These are phyloP conservation scores for Lysandra coridon DNA, from an alignment of 2,888 invertebrate species.

Conservation along the genomic window DNA sequence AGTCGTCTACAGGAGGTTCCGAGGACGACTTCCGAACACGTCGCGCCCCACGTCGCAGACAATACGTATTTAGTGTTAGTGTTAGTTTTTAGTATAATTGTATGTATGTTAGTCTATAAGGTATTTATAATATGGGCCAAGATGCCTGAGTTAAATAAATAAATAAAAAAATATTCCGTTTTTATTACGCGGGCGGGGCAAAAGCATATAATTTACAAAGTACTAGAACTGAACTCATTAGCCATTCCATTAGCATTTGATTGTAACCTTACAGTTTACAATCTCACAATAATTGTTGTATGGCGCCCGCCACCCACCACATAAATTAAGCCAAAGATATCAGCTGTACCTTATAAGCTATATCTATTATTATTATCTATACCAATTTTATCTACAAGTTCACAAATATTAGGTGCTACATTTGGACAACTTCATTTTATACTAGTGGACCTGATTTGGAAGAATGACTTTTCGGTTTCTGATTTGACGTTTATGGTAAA, in stretches of 20 bases:
- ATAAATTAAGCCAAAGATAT: background rate
- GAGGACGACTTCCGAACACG: too few species aligned
- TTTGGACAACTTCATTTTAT: background rate
- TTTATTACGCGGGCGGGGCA: background rate
- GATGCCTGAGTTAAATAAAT: too few species aligned
- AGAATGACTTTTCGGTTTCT: background rate
- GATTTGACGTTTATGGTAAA: background rate
- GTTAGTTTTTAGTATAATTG: too few species aligned
- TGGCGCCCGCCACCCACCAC: constrained; percentile 7
- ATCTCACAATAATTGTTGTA: background rate
- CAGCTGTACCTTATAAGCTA: background rate
- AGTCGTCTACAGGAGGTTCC: too few species aligned
- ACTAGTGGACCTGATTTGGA: background rate
- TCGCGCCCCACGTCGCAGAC: too few species aligned
- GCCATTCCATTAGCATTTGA: background rate
- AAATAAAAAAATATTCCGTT: too few species aligned
- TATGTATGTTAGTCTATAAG: too few species aligned
- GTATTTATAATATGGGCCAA: too few species aligned
- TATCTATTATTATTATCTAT: background rate
- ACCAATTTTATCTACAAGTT: background rate
- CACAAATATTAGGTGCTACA: background rate
- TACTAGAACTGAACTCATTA: background rate
- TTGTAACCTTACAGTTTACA: background rate
- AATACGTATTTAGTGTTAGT: too few species aligned
- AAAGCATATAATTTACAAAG: background rate